phyloP scores from a whole-genome alignment of 2,888 invertebrate species.

The Imbricaverruca yamaguchii region DNA sequence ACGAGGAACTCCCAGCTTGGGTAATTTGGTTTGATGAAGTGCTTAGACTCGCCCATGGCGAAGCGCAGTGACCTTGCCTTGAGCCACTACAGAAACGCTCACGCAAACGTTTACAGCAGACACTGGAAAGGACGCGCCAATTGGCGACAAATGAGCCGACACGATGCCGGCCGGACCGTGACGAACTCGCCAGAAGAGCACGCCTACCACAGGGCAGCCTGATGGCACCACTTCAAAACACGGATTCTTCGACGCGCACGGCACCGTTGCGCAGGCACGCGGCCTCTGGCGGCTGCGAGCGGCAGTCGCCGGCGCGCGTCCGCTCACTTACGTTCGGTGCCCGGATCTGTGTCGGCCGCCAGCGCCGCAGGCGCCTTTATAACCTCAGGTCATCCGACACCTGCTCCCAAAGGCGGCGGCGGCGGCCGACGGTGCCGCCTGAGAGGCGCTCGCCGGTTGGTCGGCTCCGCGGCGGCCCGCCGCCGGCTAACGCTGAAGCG shows the following conservation, averaged over 20 bases:
- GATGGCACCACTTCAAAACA: background rate
- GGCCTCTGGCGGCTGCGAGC: background rate
- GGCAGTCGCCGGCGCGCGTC: background rate
- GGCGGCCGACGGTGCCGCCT: no score
- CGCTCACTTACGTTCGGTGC: constrained; percentile 1
- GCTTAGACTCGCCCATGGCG: no score
- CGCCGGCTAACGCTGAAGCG: background rate
- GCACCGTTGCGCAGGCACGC: background rate
- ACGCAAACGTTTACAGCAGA: no score
- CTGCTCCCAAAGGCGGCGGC: background rate
- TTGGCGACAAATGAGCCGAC: no score
- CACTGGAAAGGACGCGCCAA: no score
- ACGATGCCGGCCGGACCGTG: no score
- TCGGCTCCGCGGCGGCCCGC: background rate
- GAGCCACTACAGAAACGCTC: no score
- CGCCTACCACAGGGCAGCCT: background rate
- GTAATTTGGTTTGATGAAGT: no score
- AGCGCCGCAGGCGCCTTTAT: background rate
- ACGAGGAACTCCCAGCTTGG: no score
- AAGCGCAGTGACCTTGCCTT: no score
- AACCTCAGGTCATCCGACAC: constrained; percentile 12
- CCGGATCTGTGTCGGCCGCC: background rate
- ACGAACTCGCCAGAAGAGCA: no score
- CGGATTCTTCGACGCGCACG: background rate
- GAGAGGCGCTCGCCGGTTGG: background rate